phyloP scores from a whole-genome alignment of 2,888 invertebrate genomes.

The Drosophila nr. perissopoda region DNA sequence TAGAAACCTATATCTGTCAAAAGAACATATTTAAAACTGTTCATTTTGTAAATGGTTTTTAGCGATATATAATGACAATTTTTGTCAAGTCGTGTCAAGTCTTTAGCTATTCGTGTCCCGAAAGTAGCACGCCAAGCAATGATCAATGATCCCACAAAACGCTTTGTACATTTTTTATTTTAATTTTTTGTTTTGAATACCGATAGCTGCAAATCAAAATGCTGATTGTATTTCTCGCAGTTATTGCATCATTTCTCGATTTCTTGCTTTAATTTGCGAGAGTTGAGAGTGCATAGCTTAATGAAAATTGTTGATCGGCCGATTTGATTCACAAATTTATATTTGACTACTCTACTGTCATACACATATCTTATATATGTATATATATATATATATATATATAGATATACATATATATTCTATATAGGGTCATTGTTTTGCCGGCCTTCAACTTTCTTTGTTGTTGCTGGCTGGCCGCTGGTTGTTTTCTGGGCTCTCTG shows the following conservation, averaged over 20 bases:
- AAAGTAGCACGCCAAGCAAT: neutral
- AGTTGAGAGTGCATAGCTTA: conserved; percentile 50
- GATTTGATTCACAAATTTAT: conserved; percentile 51
- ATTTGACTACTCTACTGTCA: conserved; percentile 3
- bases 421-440: conserved; percentile 76
- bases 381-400: conserved; percentile 27
- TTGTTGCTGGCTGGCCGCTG: conserved; percentile 36
- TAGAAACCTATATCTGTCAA: neutral
- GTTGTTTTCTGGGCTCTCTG: conserved; percentile 50
- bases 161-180: neutral
- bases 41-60: neutral
- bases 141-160: neutral
- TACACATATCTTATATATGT: conserved; percentile 26
- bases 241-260: conserved; percentile 64
- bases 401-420: conserved; percentile 45
- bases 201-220: conserved; percentile 15
- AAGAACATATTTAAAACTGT: neutral
- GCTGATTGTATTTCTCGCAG: conserved; percentile 33
- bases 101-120: neutral
- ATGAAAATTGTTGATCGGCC: conserved; percentile 28
- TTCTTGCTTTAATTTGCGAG: conserved; percentile 14
- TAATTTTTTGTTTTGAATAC: neutral
- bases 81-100: neutral
- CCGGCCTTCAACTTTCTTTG: conserved; percentile 80
- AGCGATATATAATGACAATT: neutral